Conservation (phyloP, 2,113 vertebrate species). For the Perca schrenkii region DNA sequence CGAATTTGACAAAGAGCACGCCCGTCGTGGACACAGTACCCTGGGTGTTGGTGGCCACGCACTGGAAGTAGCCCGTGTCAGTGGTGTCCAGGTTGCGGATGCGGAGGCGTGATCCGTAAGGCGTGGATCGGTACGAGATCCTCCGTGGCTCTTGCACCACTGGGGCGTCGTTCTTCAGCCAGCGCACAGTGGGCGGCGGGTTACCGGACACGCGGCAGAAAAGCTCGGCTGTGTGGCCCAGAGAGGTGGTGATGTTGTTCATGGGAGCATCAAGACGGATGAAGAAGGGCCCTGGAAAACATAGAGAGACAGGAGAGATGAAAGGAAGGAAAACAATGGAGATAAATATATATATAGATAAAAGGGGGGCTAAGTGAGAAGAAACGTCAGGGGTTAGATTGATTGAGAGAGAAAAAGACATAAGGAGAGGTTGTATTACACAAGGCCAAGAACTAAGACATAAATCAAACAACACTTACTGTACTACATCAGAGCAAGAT, state of each 20-base stretch:
- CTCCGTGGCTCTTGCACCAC: conserved; percentile 95
- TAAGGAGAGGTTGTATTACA: conserved; percentile 7
- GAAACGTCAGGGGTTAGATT: conserved; percentile 3
- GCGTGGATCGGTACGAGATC: conserved; percentile 90
- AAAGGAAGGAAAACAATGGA: not conserved
- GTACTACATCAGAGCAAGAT: conserved; percentile 22
- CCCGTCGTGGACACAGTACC: conserved; percentile 95
- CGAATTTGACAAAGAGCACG: conserved; percentile 96
- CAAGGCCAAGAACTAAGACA: conserved; percentile 33
- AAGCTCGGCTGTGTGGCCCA: conserved; percentile 94
- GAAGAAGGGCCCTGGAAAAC: conserved; percentile 88
- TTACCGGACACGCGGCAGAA: conserved; percentile 93
- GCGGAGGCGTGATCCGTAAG: conserved; percentile 93
- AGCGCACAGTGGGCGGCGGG: conserved; percentile 90
- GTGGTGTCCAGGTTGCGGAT: conserved; percentile 98
- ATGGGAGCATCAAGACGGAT: conserved; percentile 93
- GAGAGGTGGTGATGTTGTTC: conserved; percentile 98
- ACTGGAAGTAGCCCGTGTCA: conserved; percentile 99
- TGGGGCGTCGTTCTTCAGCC: conserved; percentile 97
- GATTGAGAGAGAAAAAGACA: conserved; percentile 28
- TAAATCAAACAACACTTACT: conserved; percentile 59
- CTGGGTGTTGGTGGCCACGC: conserved; percentile 90
- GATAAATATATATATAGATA: not conserved
- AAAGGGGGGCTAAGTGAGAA: not conserved
- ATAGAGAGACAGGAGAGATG: not conserved